These are phyloP conservation scores for Zoanthus solanderi DNA, from an alignment of 92 coral and sea anemone species.

Conservation along the genomic window DNA sequence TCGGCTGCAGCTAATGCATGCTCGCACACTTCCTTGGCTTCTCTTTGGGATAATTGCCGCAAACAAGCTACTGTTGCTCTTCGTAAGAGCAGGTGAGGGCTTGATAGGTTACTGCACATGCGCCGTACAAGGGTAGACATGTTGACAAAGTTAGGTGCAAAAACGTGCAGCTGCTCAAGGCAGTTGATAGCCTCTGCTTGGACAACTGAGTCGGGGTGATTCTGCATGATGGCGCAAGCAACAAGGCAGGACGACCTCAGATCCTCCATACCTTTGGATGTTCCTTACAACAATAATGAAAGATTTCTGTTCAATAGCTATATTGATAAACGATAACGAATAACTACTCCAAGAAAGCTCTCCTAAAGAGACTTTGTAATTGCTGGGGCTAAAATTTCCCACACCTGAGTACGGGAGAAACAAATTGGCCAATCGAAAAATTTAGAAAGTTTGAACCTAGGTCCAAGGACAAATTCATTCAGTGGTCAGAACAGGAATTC, in stretches of 20 bases:
- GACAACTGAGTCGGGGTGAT: conserved; percentile 95
- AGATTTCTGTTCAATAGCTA: not conserved
- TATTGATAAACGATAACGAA: no score
- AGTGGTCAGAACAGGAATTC: no score
- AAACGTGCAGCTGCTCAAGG: conserved; percentile 97
- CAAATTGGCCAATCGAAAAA: no score
- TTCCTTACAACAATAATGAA: conserved; percentile 61
- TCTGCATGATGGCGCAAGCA: conserved; percentile 97
- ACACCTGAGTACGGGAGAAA: no score
- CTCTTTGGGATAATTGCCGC: conserved; percentile 97
- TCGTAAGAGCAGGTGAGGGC: conserved; percentile 95
- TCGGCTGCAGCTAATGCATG: conserved; percentile 94
- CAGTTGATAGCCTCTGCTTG: conserved; percentile 99
- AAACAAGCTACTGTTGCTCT: conserved; percentile 98
- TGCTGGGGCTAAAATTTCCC: no score
- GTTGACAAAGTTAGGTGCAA: conserved; percentile 97
- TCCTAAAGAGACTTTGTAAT: no score
- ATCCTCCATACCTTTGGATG: conserved; percentile 82
- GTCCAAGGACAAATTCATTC: no score
- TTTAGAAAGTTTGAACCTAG: no score
- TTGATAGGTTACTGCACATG: conserved; percentile 95
- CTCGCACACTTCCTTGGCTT: conserved; percentile 99
- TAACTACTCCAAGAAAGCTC: no score
- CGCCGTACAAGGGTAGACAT: conserved; percentile 91
- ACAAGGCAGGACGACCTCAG: conserved; percentile 94